Percentiles rank a stretch among this genome's conserved stretches.
Evolutionary conservation across 2,797 vertebrate genomes (phyloP).

Genomic region (Schizopygopsis malacanthus): DNA sequence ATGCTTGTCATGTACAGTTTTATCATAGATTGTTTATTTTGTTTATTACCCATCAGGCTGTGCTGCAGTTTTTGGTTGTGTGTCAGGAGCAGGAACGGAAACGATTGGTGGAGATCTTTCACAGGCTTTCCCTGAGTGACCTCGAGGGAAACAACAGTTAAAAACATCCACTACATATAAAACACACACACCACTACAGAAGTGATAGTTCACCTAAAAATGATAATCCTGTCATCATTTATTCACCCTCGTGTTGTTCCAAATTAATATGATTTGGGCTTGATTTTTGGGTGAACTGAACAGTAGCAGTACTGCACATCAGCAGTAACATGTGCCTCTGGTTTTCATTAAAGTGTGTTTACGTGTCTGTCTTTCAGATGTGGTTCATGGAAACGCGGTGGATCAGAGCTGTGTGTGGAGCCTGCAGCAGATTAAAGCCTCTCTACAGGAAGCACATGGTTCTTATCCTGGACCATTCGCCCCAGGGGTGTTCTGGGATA

Average conservation of each 20-base stretch:
- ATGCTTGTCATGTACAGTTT: not conserved
- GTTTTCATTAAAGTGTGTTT: conserved; percentile 24
- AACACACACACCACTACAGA: not conserved
- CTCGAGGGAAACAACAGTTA: conserved; percentile 60
- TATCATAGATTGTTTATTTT: conserved; percentile 21
- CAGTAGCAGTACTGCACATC: not conserved
- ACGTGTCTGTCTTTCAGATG: conserved; percentile 45
- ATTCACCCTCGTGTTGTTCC: not conserved
- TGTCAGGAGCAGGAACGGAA: conserved; percentile 78
- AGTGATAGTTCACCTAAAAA: not conserved
- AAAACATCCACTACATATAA: not conserved
- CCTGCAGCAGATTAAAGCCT: conserved; percentile 67
- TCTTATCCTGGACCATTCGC: conserved; percentile 3
- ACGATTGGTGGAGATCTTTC: conserved; percentile 71
- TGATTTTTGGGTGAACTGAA: not conserved
- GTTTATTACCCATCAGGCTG: conserved; percentile 61
- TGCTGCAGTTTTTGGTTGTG: conserved; percentile 75
- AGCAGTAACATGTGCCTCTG: conserved; percentile 4
- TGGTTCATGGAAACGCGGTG: conserved; percentile 41
- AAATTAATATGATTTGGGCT: not conserved
- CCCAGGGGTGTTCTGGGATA: conserved; percentile 31
- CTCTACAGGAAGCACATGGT: conserved; percentile 57
- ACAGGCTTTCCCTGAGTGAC: conserved; percentile 67
- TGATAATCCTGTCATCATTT: not conserved
- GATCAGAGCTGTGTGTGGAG: conserved; percentile 66